These are phyloP conservation scores for Melangyna quadrimaculata DNA, from an alignment of 2,888 invertebrate genomes.

Conservation along the genomic window DNA sequence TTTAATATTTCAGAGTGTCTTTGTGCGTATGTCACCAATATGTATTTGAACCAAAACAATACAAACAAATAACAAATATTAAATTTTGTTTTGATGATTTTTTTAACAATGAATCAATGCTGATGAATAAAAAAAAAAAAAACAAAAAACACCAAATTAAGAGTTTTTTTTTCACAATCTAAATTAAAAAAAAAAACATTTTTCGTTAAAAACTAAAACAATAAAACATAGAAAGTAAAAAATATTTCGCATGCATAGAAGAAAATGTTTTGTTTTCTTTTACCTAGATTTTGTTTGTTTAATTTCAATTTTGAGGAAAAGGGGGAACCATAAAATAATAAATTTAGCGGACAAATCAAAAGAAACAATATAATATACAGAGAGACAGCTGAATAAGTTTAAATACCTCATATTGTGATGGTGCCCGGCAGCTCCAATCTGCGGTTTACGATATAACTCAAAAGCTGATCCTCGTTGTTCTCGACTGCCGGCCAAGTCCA, in stretches of 20 bases:
- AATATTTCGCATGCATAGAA: constrained; percentile 51
- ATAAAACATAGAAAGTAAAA: constrained; percentile 12
- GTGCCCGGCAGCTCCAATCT: constrained; percentile 83
- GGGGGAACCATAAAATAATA: constrained; percentile 35
- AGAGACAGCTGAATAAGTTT: not conserved
- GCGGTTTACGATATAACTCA: constrained; percentile 95
- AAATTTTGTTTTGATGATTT: constrained; percentile 74
- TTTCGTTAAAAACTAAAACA: constrained; percentile 69
- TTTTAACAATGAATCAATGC: constrained; percentile 32
- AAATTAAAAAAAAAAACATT: constrained; percentile 61
- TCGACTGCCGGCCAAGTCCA: constrained; percentile 90
- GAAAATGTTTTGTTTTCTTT: constrained; percentile 31
- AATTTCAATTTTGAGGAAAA: constrained; percentile 33
- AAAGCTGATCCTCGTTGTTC: constrained; percentile 97
- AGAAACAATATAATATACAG: not conserved
- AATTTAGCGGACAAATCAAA: not conserved
- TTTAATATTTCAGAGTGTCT: constrained; percentile 67
- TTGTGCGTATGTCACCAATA: constrained; percentile 69
- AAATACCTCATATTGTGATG: constrained; percentile 90
- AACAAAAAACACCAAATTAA: constrained; percentile 34
- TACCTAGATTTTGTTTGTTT: constrained; percentile 31
- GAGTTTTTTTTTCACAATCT: constrained; percentile 25
- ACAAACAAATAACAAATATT: constrained; percentile 25
- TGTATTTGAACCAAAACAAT: constrained; percentile 64
- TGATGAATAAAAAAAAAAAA: constrained; percentile 14